Evolutionary conservation across 2,888 invertebrate genomes (phyloP).

Genomic region (Teleiodes luculella): DNA sequence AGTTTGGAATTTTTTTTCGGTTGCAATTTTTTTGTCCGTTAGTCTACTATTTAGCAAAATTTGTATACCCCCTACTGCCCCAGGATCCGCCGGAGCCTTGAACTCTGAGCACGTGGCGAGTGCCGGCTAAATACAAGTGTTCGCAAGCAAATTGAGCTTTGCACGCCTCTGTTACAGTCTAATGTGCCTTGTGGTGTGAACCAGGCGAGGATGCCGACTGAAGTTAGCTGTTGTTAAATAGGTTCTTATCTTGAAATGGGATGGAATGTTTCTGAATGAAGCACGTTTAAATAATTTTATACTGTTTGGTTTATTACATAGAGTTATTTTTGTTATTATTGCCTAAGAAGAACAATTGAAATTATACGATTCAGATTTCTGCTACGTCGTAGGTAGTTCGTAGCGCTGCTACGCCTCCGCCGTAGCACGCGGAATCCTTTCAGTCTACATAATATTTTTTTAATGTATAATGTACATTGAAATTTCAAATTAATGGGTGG

Average conservation of each 20-base stretch:
- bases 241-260: slow-evolving; percentile 2
- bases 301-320: too few relatives aligned
- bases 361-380: too few relatives aligned
- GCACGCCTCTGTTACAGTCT: slow-evolving; percentile 35
- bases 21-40: neutral
- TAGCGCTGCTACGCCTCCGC: neutral
- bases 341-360: too few relatives aligned
- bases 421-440: neutral
- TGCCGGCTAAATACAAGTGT: slow-evolving; percentile 18
- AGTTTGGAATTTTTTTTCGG: neutral
- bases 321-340: too few relatives aligned
- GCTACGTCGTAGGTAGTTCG: neutral
- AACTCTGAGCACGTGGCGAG: slow-evolving; percentile 65
- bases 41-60: neutral
- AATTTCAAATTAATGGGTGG: too few relatives aligned
- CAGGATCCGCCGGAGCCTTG: slow-evolving; percentile 47
- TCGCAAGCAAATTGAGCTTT: slow-evolving; percentile 47
- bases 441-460: too few relatives aligned
- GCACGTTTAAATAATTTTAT: neutral
- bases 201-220: slow-evolving; percentile 8
- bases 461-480: too few relatives aligned
- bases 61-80: neutral
- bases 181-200: slow-evolving; percentile 37
- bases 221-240: slow-evolving; percentile 20
- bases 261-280: slow-evolving; percentile 1